Base-by-base conservation (phyloP, 2,888 invertebrate genomes). In the Drosophila mimetica region DNA sequence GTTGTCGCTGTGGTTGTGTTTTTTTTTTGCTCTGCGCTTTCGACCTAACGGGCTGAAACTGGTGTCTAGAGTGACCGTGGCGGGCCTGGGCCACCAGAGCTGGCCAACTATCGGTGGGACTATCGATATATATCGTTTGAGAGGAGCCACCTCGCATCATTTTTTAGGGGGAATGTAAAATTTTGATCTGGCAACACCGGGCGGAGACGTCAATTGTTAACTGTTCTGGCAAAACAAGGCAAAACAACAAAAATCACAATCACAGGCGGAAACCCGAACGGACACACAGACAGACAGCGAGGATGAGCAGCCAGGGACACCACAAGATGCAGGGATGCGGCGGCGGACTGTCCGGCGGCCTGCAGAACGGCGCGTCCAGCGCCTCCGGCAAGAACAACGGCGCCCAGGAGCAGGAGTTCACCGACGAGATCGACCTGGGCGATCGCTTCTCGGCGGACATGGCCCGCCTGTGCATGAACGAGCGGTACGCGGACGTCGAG, bases 401-500 rank as follows among this genome's bases (percentile, higher is more conserved):
- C 34, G 61, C 69, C 1, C 16, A 51, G 13, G 47, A 67, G 1
- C 64, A 73, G 30, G 86, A 86, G 14, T 91, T 93, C 58, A 92
- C 93, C 36, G 94, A 94, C 70, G 94, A 94, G 87, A 93, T 94
- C 88, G 94, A 94, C 89, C 92, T 94, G 79, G 47, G 64, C 93
- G 94, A 93, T 85, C 95, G 95, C 85, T 93, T 98, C 74, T 97
- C 96, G 0, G 96, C 97, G 80, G 95, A 98, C 91, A 95, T 99
- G 88, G 96, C 96, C 2, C 94, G 95, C 39, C 93, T 99, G 48
- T 97, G 96, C 90, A 93, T 97, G 79, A 97, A 95, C 60, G 95
- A 96, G 51, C 97, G 97, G 89, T 98, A 97, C 92, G 96, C 97
- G 8, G 99, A 99, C 93, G 95, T 99, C 57, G 95, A 95, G 0